These are phyloP conservation scores for Edolisoma coerulescens DNA, from an alignment of 2,113 vertebrate species.

Conservation along the genomic window DNA sequence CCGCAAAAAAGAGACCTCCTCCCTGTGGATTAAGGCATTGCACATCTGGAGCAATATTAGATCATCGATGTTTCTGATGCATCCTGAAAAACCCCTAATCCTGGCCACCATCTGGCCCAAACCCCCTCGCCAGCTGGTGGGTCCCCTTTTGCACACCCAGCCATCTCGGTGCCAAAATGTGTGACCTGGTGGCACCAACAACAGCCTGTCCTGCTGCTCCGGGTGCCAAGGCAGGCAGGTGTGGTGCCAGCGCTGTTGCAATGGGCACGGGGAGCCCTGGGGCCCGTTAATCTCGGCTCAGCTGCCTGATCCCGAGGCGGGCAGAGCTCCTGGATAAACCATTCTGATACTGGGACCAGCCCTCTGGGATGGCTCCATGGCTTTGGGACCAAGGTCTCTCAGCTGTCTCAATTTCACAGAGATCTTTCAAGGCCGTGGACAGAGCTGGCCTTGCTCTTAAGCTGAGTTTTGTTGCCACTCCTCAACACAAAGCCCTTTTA, in stretches of 20 bases:
- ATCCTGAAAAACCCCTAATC: conserved; percentile 22
- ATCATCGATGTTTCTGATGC: neutral
- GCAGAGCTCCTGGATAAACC: neutral
- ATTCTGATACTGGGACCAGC: neutral
- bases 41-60: conserved; percentile 24
- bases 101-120: conserved; percentile 24
- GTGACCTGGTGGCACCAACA: neutral
- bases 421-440: fast-evolving
- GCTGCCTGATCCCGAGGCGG: neutral
- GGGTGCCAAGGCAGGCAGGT: neutral
- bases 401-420: neutral
- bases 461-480: neutral
- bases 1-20: neutral
- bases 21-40: conserved; percentile 12
- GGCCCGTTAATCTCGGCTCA: neutral
- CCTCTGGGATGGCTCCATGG: neutral
- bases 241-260: neutral
- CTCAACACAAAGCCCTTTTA: neutral
- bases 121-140: neutral
- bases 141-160: neutral
- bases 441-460: neutral
- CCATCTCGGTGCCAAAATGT: neutral
- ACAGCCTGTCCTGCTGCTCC: fast-evolving
- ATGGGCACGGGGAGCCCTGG: neutral
- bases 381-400: neutral